Conservation (phyloP, 1,140 invertebrate genomes). For the Hyphantria cunea region DNA sequence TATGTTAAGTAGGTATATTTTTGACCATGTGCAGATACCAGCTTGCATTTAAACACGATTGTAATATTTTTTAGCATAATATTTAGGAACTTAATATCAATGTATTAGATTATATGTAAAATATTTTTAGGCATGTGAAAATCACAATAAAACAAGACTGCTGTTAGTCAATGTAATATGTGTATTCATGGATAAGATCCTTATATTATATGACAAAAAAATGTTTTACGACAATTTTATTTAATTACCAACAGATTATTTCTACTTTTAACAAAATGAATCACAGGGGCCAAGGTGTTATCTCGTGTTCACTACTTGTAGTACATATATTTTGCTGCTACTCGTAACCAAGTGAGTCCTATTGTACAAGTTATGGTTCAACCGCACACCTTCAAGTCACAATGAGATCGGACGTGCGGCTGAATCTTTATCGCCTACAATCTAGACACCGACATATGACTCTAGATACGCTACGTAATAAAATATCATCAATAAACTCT, state of each 20-base stretch:
- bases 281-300: slow-evolving; percentile 76
- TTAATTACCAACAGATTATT: slow-evolving; percentile 71
- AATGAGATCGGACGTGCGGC: too few species aligned
- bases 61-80: too few species aligned
- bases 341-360: slow-evolving; percentile 26
- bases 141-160: slow-evolving; percentile 54
- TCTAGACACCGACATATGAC: slow-evolving; percentile 42
- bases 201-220: slow-evolving; percentile 7
- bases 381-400: too few species aligned
- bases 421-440: slow-evolving; percentile 15
- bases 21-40: too few species aligned
- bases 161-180: slow-evolving; percentile 46
- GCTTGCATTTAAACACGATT: too few species aligned
- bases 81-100: not conserved
- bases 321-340: slow-evolving; percentile 30
- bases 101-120: slow-evolving; percentile 2
- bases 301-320: slow-evolving; percentile 56
- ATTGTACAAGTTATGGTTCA: slow-evolving; percentile 14
- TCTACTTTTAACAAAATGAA: slow-evolving; percentile 75
- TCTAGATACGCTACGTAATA: slow-evolving; percentile 41
- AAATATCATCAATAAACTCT: slow-evolving; percentile 38
- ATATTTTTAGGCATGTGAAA: slow-evolving; percentile 21
- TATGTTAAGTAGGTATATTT: too few species aligned
- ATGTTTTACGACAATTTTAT: slow-evolving; percentile 61
- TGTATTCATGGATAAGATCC: slow-evolving; percentile 5